These are phyloP conservation scores for Podarcis cretensis DNA, from an alignment of 2,113 vertebrate genomes.

Conservation along the genomic window DNA sequence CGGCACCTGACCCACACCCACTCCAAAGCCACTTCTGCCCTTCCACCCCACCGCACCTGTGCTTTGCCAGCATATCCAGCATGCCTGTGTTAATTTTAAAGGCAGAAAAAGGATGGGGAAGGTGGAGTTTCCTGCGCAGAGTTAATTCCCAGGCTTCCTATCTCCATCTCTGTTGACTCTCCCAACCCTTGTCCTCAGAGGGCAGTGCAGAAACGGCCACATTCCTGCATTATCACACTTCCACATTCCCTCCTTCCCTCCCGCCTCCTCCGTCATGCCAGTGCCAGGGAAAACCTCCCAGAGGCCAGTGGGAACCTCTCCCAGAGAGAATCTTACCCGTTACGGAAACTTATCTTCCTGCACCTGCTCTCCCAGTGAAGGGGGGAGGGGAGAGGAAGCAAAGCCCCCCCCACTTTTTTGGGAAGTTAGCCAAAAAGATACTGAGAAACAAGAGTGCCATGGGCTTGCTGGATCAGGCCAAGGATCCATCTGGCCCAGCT, in stretches of 20 bases:
- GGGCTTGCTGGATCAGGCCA: background rate
- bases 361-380: constrained; percentile 37
- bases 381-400: background rate
- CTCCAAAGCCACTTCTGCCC: background rate
- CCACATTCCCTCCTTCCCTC: constrained; percentile 45
- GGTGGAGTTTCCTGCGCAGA: background rate
- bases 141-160: background rate
- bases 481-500: background rate
- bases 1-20: background rate
- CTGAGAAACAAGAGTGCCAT: background rate
- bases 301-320: constrained; percentile 51
- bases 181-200: constrained; percentile 12
- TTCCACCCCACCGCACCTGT: background rate
- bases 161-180: background rate
- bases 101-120: background rate
- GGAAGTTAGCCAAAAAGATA: background rate
- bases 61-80: background rate
- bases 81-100: background rate
- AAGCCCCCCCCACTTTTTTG: background rate
- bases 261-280: background rate
- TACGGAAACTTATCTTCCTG: constrained; percentile 60
- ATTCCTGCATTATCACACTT: constrained; percentile 65
- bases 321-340: constrained; percentile 48
- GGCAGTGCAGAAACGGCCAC: constrained; percentile 8
- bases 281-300: constrained; percentile 47